These are phyloP conservation scores for Lasioglossum lativentre DNA, from an alignment of 2,888 invertebrate genomes.

Conservation along the genomic window DNA sequence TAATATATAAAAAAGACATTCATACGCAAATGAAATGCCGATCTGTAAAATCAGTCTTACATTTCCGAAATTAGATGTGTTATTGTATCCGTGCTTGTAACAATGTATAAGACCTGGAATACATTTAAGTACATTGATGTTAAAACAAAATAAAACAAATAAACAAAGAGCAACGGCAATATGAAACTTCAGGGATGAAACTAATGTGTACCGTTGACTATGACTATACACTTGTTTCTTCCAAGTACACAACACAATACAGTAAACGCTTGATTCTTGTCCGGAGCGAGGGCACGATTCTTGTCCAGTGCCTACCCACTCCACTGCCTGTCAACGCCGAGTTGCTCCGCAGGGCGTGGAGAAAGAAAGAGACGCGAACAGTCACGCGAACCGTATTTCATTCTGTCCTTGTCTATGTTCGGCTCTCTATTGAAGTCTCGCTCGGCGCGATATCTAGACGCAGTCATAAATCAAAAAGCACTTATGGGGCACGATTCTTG, in stretches of 20 bases:
- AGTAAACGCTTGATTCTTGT: too few species aligned
- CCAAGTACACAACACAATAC: conserved; percentile 12
- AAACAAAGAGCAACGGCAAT: conserved; percentile 21
- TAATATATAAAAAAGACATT: conserved; percentile 48
- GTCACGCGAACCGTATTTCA: too few species aligned
- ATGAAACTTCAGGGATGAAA: conserved; percentile 40
- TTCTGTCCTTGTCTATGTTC: too few species aligned
- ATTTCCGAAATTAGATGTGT: conserved; percentile 40
- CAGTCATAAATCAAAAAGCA: too few species aligned
- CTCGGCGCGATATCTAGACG: too few species aligned
- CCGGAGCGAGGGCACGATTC: too few species aligned
- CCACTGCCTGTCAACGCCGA: too few species aligned
- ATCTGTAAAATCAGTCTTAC: conserved; percentile 58
- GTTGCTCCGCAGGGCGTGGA: too few species aligned
- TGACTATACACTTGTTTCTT: conserved; percentile 11
- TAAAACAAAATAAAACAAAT: conserved; percentile 17
- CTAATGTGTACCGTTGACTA: conserved; percentile 6
- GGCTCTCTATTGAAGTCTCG: too few species aligned
- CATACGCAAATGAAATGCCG: conserved; percentile 53
- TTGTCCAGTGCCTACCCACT: too few species aligned
- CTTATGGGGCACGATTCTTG: too few species aligned
- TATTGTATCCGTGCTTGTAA: conserved; percentile 10
- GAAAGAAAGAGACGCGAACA: too few species aligned
- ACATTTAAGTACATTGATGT: conserved; percentile 39
- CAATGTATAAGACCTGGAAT: conserved; percentile 27